Evolutionary conservation across 2,113 vertebrate genomes (phyloP), one percentile per base, ranked within the genome.

Genomic region (Eurystomus gularis): DNA sequence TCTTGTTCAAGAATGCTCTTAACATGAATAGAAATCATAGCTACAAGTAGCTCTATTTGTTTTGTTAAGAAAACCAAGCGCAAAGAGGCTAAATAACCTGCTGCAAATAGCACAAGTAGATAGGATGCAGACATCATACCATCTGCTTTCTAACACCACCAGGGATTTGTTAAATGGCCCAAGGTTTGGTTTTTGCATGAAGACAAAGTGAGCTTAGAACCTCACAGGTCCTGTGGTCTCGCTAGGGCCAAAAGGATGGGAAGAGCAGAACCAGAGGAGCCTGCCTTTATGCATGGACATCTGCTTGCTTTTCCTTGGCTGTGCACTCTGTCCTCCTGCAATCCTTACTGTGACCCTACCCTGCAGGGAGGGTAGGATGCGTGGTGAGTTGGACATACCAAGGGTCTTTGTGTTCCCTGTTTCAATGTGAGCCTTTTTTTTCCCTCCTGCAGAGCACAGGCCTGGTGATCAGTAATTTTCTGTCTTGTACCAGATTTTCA

Each of bases 101-200:
- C 42, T 33, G 10, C 17, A 40, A 60, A 17, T 16, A 71, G 12
- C n/a, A 9, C 2, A 17, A 31, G 44, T 48, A 39, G 28, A 7
- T 17, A 8, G 29, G 28, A 51, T 10, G 16, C 42, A 71, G 61
- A 37, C 19, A 4, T 57, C 2, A 1, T 49, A 46, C 54, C 13
- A 4, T 52, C 55, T 49, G n/a, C 40, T 72, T 65, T 65, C 40
- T 26, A 7, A 18, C 20, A 55, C 31, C 11, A 39, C 14, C 1
- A 0, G 28, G 24, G 31, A 37, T 48, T 82, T 54, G 21, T 57
- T 62, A 51, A 7, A 31, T 62, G 46, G 65, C 40, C 37, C 24
- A 21, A 44, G 26, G 33, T 54, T 62, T 82, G 33, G 2, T 20
- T 66, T 81, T 57, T 19, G n/a, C 0, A 0, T 6, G 4, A 76